These are phyloP conservation scores for Coronaproctus castanopsis DNA, from an alignment of 2,888 invertebrate species.

Conservation along the genomic window DNA sequence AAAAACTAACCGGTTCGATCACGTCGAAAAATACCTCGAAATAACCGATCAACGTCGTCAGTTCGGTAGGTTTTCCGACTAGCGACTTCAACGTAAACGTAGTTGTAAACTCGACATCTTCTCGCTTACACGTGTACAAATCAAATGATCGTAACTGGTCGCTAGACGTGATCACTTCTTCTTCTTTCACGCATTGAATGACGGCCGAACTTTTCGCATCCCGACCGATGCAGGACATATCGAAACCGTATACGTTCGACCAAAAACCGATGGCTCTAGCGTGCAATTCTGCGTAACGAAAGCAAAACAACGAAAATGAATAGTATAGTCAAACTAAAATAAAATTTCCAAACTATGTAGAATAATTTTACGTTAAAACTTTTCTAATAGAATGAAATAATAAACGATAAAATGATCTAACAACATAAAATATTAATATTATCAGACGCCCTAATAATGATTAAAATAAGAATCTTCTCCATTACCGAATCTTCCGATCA, in stretches of 20 bases:
- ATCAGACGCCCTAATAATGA: too few species aligned
- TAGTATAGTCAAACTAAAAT: background rate
- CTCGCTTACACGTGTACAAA: conserved; percentile 44
- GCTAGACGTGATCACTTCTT: conserved; percentile 43
- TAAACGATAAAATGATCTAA: background rate
- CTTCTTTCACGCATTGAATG: conserved; percentile 41
- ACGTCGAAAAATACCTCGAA: conserved; percentile 75
- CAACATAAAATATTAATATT: too few species aligned
- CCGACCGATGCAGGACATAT: conserved; percentile 76
- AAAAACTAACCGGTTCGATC: conserved; percentile 42
- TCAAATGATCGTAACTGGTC: conserved; percentile 49
- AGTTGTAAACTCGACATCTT: conserved; percentile 46
- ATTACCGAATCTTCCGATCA: too few species aligned
- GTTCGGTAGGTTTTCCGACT: conserved; percentile 34
- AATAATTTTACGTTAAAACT: too few species aligned
- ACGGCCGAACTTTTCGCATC: conserved; percentile 61
- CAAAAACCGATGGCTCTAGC: conserved; percentile 39
- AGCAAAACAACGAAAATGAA: background rate
- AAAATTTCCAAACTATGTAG: background rate
- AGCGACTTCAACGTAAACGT: conserved; percentile 38
- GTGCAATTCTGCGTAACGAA: background rate
- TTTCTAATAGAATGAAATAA: background rate
- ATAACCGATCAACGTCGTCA: conserved; percentile 72
- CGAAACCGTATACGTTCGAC: conserved; percentile 83
- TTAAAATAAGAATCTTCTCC: too few species aligned